These are phyloP conservation scores for Henicopernis longicauda DNA, from an alignment of 2,113 vertebrate genomes.

Conservation along the genomic window DNA sequence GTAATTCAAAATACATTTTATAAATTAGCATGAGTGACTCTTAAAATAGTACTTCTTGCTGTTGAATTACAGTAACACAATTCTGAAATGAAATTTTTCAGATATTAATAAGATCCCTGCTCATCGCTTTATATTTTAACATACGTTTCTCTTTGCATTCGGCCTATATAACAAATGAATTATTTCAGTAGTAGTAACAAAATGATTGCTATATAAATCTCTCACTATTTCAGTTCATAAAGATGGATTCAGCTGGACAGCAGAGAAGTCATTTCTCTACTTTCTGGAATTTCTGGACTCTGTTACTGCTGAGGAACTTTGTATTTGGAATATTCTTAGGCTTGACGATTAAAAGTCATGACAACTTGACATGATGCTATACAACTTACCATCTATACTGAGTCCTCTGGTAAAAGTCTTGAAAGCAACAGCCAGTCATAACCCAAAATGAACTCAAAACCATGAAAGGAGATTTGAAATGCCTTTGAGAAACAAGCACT, in stretches of 20 bases:
- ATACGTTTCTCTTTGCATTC: neutral
- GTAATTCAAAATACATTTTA: neutral
- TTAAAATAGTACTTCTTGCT: neutral
- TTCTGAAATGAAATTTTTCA: neutral
- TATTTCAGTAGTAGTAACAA: neutral
- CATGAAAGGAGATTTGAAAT: neutral
- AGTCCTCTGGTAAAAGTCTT: neutral
- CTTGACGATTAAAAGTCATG: neutral
- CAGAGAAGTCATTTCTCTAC: neutral
- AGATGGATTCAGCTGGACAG: neutral
- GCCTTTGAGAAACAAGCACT: neutral
- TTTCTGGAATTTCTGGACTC: neutral
- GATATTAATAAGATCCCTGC: neutral
- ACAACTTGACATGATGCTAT: neutral
- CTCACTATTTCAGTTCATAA: neutral
- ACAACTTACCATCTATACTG: neutral
- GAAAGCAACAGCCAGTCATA: neutral
- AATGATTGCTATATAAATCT: neutral
- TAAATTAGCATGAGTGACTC: neutral
- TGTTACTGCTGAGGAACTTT: neutral
- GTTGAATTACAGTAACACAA: neutral
- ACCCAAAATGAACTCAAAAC: neutral
- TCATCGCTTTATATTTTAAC: neutral
- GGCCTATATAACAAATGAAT: neutral
- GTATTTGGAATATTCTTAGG: neutral